A percentile compares a stretch with the other conserved stretches of the same genome.
phyloP scores from a whole-genome alignment of 2,888 invertebrate species.

The Melanchra persicariae region DNA sequence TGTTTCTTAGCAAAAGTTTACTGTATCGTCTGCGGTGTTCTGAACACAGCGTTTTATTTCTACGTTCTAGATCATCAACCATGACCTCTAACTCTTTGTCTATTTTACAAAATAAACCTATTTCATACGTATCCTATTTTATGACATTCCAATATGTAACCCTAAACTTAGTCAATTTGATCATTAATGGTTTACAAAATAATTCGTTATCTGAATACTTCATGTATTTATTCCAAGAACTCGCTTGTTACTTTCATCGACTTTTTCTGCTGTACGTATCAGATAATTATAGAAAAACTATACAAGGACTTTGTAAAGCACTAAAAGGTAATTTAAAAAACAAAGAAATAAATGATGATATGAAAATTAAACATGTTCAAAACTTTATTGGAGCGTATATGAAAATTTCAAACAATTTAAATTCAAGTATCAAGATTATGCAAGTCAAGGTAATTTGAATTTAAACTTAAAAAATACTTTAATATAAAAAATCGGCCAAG shows the following conservation, averaged over 20 bases:
- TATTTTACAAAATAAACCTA: neutral
- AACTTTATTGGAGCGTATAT: neutral
- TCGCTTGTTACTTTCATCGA: neutral
- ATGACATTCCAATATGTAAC: neutral
- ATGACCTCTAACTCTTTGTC: neutral
- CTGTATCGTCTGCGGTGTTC: neutral
- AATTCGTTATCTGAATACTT: fast-evolving
- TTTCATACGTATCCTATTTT: neutral
- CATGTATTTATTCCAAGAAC: neutral
- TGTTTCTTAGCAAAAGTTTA: conserved; percentile 14
- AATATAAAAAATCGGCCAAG: too few species aligned
- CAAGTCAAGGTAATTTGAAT: conserved; percentile 17
- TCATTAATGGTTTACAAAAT: fast-evolving
- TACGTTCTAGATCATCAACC: neutral
- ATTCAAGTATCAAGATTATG: neutral
- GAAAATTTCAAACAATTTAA: neutral
- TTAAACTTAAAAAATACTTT: too few species aligned
- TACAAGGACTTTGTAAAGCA: neutral
- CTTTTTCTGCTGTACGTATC: neutral
- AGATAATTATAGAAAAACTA: conserved; percentile 18
- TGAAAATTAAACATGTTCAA: conserved; percentile 14
- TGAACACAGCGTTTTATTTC: neutral
- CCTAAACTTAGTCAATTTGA: fast-evolving
- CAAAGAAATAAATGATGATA: neutral
- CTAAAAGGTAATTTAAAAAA: conserved; percentile 9